Base-by-base conservation (phyloP, 2,888 invertebrate genomes). In the Phortica magna region DNA sequence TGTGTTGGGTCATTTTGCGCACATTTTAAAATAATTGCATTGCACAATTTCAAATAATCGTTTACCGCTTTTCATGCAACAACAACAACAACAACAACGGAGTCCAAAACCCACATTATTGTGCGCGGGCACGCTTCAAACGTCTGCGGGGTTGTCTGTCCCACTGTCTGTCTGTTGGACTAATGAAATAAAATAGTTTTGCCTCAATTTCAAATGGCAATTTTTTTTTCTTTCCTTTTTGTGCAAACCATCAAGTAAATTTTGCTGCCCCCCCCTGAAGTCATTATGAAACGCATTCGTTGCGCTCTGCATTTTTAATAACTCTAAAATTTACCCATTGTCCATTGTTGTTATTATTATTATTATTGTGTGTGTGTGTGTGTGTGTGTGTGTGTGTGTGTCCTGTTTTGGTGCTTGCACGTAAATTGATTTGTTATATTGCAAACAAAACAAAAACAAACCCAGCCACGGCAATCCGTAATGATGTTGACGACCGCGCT, bases 101-200 rank as follows among this genome's bases (percentile, higher is more conserved):
- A 65, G 12, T 14, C 31, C 41, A 41, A 67, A 22, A 67, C 42
- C 67, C 67, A 67, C 67, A 42, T 67, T 42, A 67, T 43, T 42
- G 31, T 67, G 67, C 67, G 41, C 41, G 67, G 67, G 67, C 67
- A 67, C 42, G 67, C 67, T 67, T 67, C 67, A 17, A n/a, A 39
- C 67, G 41, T 6, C 39, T 64, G 64, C 22, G 14, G 31, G 64
- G 7, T 64, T 53, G 53, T 6, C n/a, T 53, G 53, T 53, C n/a
- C 12, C 12, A 3, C 2, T n/a, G n/a, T n/a, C n/a, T n/a, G n/a
- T 48, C 48, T 48, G 9, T 48, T 14, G 7, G 31, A 2, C 41
- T 67, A 42, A 67, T 42, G 67, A 67, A 67, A 67, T 67, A 41
- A 67, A 67, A 67, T 67, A 42, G 42, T 67, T 67, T 67, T 39